A percentile compares a stretch with the other conserved stretches of the same genome.
These are phyloP conservation scores for Panulirus ornatus DNA, from an alignment of 1,140 invertebrate species.

Conservation along the genomic window DNA sequence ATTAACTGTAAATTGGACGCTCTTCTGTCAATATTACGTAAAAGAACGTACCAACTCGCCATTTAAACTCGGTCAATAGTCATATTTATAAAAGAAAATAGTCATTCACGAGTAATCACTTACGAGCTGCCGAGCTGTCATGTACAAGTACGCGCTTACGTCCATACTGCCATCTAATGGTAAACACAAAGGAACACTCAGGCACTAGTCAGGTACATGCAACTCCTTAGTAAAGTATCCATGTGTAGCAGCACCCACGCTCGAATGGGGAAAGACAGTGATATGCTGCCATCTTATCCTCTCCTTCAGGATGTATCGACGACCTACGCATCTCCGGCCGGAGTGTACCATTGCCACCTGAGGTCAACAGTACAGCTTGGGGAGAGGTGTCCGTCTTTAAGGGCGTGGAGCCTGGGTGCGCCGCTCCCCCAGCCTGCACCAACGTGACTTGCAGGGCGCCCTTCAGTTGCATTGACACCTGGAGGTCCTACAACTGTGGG, in stretches of 20 bases:
- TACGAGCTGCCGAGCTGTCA: too few species aligned
- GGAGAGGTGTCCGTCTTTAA: slow-evolving; percentile 93
- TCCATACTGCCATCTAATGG: background rate
- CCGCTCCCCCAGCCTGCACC: slow-evolving; percentile 95
- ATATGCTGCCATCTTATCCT: slow-evolving; percentile 4
- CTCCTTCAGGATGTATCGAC: slow-evolving; percentile 85
- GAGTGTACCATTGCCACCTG: slow-evolving; percentile 92
- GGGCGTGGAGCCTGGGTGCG: slow-evolving; percentile 93
- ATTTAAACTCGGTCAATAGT: too few species aligned
- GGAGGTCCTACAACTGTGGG: slow-evolving; percentile 98
- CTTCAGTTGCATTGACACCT: slow-evolving; percentile 97
- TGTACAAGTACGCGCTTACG: too few species aligned
- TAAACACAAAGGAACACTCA: background rate
- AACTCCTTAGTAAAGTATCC: too few species aligned
- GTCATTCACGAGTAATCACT: too few species aligned
- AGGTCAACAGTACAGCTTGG: slow-evolving; percentile 97
- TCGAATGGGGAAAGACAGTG: too few species aligned
- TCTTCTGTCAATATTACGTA: too few species aligned
- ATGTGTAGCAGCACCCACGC: too few species aligned
- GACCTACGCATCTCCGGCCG: slow-evolving; percentile 93
- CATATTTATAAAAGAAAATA: too few species aligned
- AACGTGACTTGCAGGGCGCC: slow-evolving; percentile 93
- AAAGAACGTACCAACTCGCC: too few species aligned
- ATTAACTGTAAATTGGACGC: too few species aligned
- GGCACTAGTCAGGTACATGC: background rate